Evolutionary conservation across 2,888 invertebrate species (phyloP), one percentile per base, ranked within the genome.

Genomic region (Selenia dentaria): DNA sequence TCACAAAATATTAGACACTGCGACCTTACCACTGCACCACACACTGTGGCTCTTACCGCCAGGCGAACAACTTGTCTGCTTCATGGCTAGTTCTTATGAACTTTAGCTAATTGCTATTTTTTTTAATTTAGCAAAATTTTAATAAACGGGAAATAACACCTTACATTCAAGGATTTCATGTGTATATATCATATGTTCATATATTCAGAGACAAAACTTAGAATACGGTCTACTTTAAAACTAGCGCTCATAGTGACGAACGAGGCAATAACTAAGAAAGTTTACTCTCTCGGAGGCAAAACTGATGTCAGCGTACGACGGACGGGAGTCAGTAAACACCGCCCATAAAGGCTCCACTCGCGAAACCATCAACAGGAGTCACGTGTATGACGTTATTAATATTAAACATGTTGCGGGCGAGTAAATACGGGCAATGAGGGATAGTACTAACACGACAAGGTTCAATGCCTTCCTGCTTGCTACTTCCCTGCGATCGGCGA

Each of bases 311-410:
- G 62, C 67, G 57, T 64, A 57, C 65, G 52, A 47, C 52, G 67
- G 69, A 76, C 52, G 67, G 69, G 77, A 55, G 51, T 51, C 53
- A 42, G 87, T 81, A 88, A 87, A 88, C 87, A 88, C 79, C 73
- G 68, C 69, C 45, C 79, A 82, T 83, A 83, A 84, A 87, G 76
- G 73, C 72, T 63, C 57, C 57, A 65, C 75, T 71, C 74, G 72
- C 71, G 60, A 67, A 74, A 72, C 67, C 69, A 68, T 69, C 72
- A 70, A 67, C 77, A 73, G 73, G 75, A 79, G 70, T 70, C 70
- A 74, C 72, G 64, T 80, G 78, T 81, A 79, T 76, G 69, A 73
- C 67, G 85, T 82, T 85, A 86, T 87, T 80, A 87, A 88, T 87
- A 83, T 82, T 87, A 79, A 86, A 73, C 79, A 74, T 66, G 68